phyloP scores from a whole-genome alignment of 2,888 invertebrate species.

The Acleris holmiana region DNA sequence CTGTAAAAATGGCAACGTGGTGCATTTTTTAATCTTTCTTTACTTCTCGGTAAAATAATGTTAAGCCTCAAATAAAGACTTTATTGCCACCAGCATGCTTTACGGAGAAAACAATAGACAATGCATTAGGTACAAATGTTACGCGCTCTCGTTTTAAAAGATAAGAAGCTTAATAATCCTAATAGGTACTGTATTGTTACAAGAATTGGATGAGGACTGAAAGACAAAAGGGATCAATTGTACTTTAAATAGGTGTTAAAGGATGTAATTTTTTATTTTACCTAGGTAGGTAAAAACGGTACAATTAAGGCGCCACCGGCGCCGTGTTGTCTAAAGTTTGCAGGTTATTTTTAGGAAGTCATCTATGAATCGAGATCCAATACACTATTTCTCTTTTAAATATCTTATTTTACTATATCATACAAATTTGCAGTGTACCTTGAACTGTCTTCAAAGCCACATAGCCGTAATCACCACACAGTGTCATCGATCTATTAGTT shows the following conservation, averaged over 20 bases:
- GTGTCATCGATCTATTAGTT: no score
- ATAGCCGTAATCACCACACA: no score
- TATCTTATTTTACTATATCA: no score
- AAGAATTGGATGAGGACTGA: conserved; percentile 1
- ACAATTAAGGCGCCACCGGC: conserved; percentile 13
- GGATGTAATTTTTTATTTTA: background rate
- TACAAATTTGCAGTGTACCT: no score
- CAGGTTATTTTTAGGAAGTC: no score
- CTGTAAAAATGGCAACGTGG: conserved; percentile 15
- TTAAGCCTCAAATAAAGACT: conserved; percentile 7
- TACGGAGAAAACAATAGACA: background rate
- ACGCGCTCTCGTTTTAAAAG: background rate
- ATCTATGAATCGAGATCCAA: background rate
- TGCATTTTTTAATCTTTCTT: conserved; percentile 12
- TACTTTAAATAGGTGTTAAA: background rate
- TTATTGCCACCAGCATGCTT: background rate
- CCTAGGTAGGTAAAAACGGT: background rate
- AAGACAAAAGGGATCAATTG: background rate
- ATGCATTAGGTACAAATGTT: background rate
- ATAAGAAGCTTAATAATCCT: background rate
- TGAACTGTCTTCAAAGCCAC: no score
- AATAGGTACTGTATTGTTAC: background rate
- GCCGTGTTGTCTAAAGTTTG: no score
- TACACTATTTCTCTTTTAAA: background rate
- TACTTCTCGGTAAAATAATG: conserved; percentile 2